These are phyloP conservation scores for Drosophila picticornis DNA, from an alignment of 2,888 invertebrate species.

Conservation along the genomic window DNA sequence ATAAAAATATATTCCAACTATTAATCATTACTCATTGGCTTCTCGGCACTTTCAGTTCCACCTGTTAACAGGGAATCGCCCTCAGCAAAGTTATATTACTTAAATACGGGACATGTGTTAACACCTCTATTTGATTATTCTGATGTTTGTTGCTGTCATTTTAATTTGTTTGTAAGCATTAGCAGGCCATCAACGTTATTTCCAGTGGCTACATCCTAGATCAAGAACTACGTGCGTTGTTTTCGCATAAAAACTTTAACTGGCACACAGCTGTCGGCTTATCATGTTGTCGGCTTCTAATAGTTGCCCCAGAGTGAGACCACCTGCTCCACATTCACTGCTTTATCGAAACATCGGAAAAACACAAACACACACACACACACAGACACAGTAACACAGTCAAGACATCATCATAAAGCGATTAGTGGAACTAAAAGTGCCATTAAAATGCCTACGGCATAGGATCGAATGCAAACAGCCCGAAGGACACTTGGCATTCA, in stretches of 20 bases:
- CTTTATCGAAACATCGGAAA: slow-evolving; percentile 12
- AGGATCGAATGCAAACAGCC: slow-evolving; percentile 30
- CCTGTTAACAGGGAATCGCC: not conserved
- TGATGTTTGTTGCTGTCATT: slow-evolving; percentile 9
- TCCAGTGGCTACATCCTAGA: slow-evolving; percentile 21
- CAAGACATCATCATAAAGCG: slow-evolving; percentile 77
- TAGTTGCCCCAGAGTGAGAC: slow-evolving; percentile 17
- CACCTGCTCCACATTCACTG: slow-evolving; percentile 44
- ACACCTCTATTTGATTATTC: not conserved
- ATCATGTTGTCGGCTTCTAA: slow-evolving; percentile 15
- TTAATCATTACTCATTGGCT: not conserved
- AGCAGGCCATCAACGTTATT: slow-evolving; percentile 34
- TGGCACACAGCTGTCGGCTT: slow-evolving; percentile 41
- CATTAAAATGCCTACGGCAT: slow-evolving; percentile 70
- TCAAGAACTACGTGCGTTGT: slow-evolving; percentile 21
- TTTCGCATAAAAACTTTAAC: slow-evolving; percentile 45
- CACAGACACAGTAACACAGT: slow-evolving; percentile 10
- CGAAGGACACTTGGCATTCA: slow-evolving; percentile 43
- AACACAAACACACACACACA: slow-evolving; percentile 18
- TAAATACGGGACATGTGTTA: not conserved
- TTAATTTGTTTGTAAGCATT: slow-evolving; percentile 29
- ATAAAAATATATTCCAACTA: not conserved
- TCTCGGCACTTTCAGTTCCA: not conserved
- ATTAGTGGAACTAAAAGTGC: slow-evolving; percentile 76
- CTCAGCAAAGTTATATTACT: not conserved